Evolutionary conservation across 2,797 vertebrate genomes (phyloP), one percentile per base, ranked within the genome.

Genomic region (Malurus leucopterus): DNA sequence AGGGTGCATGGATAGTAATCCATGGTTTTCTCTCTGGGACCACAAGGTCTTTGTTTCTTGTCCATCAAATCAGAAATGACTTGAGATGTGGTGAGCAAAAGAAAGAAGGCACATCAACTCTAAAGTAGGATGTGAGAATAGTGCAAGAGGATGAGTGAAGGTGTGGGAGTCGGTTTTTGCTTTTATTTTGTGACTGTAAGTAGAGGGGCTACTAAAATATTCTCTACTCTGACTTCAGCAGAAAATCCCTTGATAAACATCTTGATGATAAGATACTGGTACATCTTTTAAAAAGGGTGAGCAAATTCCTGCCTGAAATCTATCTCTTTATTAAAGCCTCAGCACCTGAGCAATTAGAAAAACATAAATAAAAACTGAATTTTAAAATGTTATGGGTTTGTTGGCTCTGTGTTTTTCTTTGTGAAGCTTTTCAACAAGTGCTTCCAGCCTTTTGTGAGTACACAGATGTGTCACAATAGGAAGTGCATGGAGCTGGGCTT

Each of bases 331-430:
- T 30, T 51, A 26, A 88, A 61, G 19, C 19, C 16, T 54, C 24
- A 20, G 27, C 82, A 51, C 20, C 51, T 78, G 62, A 86, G 43
- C 21, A 91, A 92, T 84, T 80, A n/a, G 54, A 67, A 93, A 95
- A 92, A 46, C 14, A n/a, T 34, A 88, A 88, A 88, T 57, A 46
- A 86, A 93, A 93, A 50, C 4, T 53, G 20, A 90, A 50, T 88
- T 95, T 87, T 41, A 34, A 87, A 69, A 10, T 47, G 30, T 15
- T 49, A 2, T 0, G n/a, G 1, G 13, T 74, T 87, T 71, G 8
- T 80, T 87, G 4, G 17, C 46, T 72, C 30, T 24, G 8, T 49
- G 7, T 44, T 84, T 44, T 84, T 62, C 41, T 79, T 44, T 71
- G 47, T 86, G 51, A 40, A 54, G 50, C 22, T 32, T 79, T 71